Evolutionary conservation across 2,113 vertebrate species (phyloP).

Genomic region (Microcebus griseorufus): DNA sequence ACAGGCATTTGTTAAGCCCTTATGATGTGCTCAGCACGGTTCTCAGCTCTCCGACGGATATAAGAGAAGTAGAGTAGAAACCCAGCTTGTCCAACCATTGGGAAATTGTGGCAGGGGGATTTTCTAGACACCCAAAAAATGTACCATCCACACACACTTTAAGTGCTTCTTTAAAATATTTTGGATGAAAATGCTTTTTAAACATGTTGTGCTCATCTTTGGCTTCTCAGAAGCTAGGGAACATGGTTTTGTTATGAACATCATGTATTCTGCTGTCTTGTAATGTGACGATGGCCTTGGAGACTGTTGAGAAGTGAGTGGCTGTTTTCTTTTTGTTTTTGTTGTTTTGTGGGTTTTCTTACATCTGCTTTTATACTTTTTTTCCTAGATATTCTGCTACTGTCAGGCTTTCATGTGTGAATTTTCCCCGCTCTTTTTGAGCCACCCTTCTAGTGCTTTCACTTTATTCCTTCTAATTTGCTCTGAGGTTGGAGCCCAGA

Average conservation of each 20-base stretch:
- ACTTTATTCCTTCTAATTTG: not conserved
- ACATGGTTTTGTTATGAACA: not conserved
- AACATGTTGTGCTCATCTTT: not conserved
- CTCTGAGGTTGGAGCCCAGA: not conserved
- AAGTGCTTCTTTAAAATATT: not conserved
- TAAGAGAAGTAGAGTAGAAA: not conserved
- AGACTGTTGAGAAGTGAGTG: not conserved
- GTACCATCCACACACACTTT: not conserved
- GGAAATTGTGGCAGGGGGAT: not conserved
- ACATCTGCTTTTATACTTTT: not conserved
- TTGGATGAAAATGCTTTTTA: not conserved
- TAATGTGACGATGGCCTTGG: not conserved
- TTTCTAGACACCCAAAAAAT: not conserved
- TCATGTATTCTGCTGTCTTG: not conserved
- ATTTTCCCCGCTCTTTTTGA: not conserved
- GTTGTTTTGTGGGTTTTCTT: not conserved
- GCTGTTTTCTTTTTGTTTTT: not conserved
- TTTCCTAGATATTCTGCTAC: not conserved
- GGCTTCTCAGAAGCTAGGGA: not conserved
- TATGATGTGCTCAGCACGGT: not conserved
- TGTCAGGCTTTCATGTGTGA: not conserved
- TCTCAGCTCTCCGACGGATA: not conserved
- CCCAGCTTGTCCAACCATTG: not conserved
- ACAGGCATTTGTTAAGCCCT: not conserved
- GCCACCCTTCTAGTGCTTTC: not conserved